Conservation (phyloP, 2,113 vertebrate species). For the Raphicerus campestris region DNA sequence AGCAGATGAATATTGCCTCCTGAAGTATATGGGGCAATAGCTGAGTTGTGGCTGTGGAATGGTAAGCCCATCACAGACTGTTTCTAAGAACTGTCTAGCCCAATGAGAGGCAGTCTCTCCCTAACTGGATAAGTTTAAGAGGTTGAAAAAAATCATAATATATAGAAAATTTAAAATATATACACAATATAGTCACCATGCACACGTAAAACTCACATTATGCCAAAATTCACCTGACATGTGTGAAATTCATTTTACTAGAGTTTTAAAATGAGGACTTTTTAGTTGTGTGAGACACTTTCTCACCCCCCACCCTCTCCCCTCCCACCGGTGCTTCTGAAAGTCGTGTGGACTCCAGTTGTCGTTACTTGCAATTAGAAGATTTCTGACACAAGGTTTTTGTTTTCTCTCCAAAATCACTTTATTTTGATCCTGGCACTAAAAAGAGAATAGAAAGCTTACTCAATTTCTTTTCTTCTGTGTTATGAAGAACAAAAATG, state of each 20-base stretch:
- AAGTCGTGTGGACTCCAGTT: background rate
- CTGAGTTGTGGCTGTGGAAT: background rate
- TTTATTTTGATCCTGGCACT: background rate
- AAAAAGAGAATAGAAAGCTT: too few species aligned
- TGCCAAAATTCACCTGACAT: background rate
- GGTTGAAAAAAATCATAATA: background rate
- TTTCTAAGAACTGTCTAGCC: background rate
- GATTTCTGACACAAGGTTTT: too few species aligned
- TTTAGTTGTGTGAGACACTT: background rate
- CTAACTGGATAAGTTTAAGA: background rate
- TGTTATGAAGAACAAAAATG: background rate
- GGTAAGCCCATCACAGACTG: background rate
- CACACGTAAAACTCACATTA: background rate
- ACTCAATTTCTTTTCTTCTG: too few species aligned
- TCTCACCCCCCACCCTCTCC: background rate
- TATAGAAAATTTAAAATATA: background rate
- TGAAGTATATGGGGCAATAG: background rate
- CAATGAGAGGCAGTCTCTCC: background rate
- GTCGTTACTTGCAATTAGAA: too few species aligned
- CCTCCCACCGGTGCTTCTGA: background rate
- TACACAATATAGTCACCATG: background rate
- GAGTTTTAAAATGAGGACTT: background rate
- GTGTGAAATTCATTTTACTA: background rate
- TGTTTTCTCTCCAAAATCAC: background rate
- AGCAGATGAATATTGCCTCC: background rate